Evolutionary conservation across 2,113 vertebrate species (phyloP), one percentile per base, ranked within the genome.

Genomic region (Pterophyllum scalare): DNA sequence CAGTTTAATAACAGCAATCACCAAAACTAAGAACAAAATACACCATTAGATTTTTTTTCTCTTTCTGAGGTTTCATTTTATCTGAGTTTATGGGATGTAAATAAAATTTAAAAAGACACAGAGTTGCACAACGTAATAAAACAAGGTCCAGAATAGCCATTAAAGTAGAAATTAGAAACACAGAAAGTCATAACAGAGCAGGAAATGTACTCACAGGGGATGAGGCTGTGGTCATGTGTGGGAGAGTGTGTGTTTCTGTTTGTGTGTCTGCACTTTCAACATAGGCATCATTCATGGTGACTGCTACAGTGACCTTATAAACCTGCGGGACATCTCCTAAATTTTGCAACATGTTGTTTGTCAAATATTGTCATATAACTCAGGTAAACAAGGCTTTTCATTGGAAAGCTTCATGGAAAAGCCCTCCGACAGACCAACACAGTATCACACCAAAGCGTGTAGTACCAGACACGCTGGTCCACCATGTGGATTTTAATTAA

Each of bases 131-230:
- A 26, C 15, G 20, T 46, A 38, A 28, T 20, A 31, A 56, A 56
- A 65, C 57, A 7, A 33, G 9, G n/a, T 7, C 31, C 14, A 84
- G 7, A 59, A 60, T 49, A 62, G 54, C 65, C 8, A 2, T 49
- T 46, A 59, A 84, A 88, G 40, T 20, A 43, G 31, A 77, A 79
- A 81, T 38, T 59, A 56, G 70, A 67, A 79, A 61, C 79, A 82
- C 35, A 14, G 35, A 62, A 54, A 56, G 20, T 49, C 4, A 28
- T 7, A 7, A 13, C 28, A 26, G 14, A 2, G 75, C 84, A 81
- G 88, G 75, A 84, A 84, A 35, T 40, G 17, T 17, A 33, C 13
- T 64, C 79, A 31, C 60, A 77, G 46, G 65, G 78, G 78, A 79
- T n/a, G 84, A 46, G 33, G 56, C 40, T 72, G 65, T 31, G 65